Base-by-base conservation (phyloP, 2,888 invertebrate species). In the Drosophila buzzatii region DNA sequence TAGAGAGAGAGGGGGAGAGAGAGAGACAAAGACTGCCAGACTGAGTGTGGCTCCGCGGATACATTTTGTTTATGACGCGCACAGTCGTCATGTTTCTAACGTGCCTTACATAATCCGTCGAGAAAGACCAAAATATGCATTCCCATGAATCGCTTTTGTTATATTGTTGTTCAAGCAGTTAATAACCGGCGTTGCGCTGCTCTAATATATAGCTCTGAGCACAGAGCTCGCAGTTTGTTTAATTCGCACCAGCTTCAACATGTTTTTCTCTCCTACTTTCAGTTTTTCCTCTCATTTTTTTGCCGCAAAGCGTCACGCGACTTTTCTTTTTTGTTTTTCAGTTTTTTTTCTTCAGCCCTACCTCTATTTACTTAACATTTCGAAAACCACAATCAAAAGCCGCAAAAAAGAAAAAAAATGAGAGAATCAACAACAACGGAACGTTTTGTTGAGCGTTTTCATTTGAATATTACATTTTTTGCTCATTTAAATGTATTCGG, bases 41-140 rank as follows among this genome's bases (percentile, higher is more conserved):
- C 76, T 63, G 42, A 66, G 31, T 66, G 55, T 55, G 12, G 16
- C 47, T 39, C 42, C 39, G 57, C 45, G 35, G 23, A 31, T 56
- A 18, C 57, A 20, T 33, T 31, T 35, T 57, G 53, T 56, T 41
- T 57, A 60, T 73, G 82, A 59, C 62, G 52, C 33, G 51, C 62
- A 42, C 41, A 59, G 64, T 61, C 61, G 51, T 72, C 51, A 35
- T 39, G 44, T 45, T 73, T 55, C 47, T 55, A 42, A 47, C 70
- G 41, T 42, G 44, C 20, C 68, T 67, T 62, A 59, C 49, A 51
- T 59, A 49, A 59, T 39, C 37, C 53, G 23, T 8, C 45, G 58
- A 14, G 58, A 45, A 20, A 37, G 47, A 45, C 37, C 37, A 1
- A 59, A 57, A 27, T 60, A 37, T 49, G 52, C 51, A 39, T 41